A percentile compares a stretch with the other conserved stretches of the same genome.
Conservation (phyloP, 1,140 invertebrate genomes). For the Drosophila kikkawai region DNA sequence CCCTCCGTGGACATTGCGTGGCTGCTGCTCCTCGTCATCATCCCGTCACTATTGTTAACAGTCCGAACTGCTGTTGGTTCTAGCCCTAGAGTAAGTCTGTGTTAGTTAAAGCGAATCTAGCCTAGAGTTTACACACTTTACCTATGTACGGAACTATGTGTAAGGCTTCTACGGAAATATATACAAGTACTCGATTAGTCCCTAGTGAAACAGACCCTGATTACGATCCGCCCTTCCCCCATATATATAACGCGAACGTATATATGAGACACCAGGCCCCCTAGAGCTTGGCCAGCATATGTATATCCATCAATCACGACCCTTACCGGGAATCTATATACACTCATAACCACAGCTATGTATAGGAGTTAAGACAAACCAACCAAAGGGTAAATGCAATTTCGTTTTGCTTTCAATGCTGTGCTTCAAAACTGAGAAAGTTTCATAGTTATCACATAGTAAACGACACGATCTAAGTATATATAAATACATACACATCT, state of each 20-base stretch:
- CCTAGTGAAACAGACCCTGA: slow-evolving; percentile 62
- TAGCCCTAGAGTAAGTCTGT: slow-evolving; percentile 55
- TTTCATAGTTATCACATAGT: slow-evolving; percentile 46
- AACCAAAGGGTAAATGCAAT: slow-evolving; percentile 61
- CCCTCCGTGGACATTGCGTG: slow-evolving; percentile 56
- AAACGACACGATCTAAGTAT: slow-evolving; percentile 30
- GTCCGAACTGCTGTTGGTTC: slow-evolving; percentile 33
- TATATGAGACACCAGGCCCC: slow-evolving; percentile 39
- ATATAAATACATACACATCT: slow-evolving; percentile 32
- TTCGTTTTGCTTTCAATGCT: slow-evolving; percentile 67
- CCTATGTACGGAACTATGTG: slow-evolving; percentile 15
- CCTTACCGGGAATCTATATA: slow-evolving; percentile 24
- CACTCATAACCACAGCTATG: slow-evolving; percentile 36
- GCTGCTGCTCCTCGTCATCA: slow-evolving; percentile 25
- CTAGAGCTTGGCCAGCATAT: slow-evolving; percentile 40
- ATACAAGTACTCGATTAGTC: slow-evolving; percentile 50
- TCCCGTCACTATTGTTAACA: slow-evolving; percentile 49
- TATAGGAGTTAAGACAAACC: slow-evolving; percentile 40
- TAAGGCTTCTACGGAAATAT: slow-evolving; percentile 42
- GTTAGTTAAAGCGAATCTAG: slow-evolving; percentile 53
- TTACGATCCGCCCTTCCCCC: slow-evolving; percentile 72
- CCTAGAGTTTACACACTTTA: slow-evolving; percentile 35
- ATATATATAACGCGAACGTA: slow-evolving; percentile 8
- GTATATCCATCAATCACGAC: slow-evolving; percentile 44
- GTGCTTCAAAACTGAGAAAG: slow-evolving; percentile 57